Conservation (phyloP, 1,140 invertebrate genomes). For the Frieseomelitta varia region DNA sequence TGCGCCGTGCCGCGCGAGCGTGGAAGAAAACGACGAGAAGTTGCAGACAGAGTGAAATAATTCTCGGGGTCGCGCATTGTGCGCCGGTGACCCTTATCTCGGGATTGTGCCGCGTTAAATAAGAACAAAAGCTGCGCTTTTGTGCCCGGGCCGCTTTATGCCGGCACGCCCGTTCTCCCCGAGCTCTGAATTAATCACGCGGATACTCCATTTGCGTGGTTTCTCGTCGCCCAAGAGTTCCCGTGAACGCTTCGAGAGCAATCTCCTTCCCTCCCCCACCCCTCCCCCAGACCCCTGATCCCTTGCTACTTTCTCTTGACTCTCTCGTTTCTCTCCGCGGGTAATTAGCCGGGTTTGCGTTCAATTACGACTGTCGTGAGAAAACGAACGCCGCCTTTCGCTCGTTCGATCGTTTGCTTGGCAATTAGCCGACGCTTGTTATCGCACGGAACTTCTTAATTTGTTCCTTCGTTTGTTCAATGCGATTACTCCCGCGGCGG, state of each 20-base stretch:
- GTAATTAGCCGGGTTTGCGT: conserved; percentile 38
- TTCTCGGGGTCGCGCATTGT: conserved; percentile 17
- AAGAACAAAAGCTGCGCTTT: conserved; percentile 41
- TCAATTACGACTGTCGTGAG: conserved; percentile 24
- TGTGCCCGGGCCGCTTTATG: conserved; percentile 23
- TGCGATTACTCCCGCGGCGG: not conserved
- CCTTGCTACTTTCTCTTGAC: not conserved
- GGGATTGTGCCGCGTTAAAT: conserved; percentile 37
- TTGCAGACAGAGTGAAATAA: conserved; percentile 1
- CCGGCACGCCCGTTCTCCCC: not conserved
- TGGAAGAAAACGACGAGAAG: not conserved
- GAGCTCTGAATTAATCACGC: conserved; percentile 53
- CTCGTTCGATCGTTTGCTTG: conserved; percentile 2
- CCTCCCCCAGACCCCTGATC: no score
- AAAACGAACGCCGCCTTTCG: not conserved
- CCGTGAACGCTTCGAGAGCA: conserved; percentile 5
- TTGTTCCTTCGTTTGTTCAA: not conserved
- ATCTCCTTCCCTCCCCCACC: not conserved
- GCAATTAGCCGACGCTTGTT: conserved; percentile 34
- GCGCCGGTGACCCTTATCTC: conserved; percentile 44
- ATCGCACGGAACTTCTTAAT: conserved; percentile 27
- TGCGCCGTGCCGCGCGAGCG: not conserved
- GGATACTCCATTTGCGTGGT: conserved; percentile 41
- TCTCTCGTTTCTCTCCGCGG: not conserved
- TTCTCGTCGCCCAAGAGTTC: conserved; percentile 33